Percentiles rank a stretch among this genome's conserved stretches.
These are phyloP conservation scores for Phenganax subtilis DNA, from an alignment of 92 coral and sea anemone genomes.

Conservation along the genomic window DNA sequence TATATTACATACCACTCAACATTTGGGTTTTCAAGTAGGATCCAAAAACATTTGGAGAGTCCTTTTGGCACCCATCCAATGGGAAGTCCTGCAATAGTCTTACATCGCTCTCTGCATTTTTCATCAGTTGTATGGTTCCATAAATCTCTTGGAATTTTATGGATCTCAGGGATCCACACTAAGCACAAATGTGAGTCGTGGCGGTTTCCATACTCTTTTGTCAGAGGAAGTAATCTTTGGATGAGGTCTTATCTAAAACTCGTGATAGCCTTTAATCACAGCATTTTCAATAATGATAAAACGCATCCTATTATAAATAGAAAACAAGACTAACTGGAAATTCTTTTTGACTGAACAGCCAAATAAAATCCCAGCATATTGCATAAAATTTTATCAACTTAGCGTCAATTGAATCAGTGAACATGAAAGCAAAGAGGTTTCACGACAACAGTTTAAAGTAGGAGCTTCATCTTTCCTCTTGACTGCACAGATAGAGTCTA, in stretches of 20 bases:
- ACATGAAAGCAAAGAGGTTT: no score
- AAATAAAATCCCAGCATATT: no score
- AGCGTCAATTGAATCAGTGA: no score
- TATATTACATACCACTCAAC: not conserved
- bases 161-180: slow-evolving; percentile 46
- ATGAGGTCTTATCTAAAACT: not conserved
- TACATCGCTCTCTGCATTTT: slow-evolving; percentile 39
- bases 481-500: no score
- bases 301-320: not conserved
- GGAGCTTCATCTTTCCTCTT: no score
- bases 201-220: slow-evolving; percentile 45
- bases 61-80: slow-evolving; percentile 51
- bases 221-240: slow-evolving; percentile 1
- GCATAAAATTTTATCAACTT: no score
- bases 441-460: no score
- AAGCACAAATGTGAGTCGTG: slow-evolving; percentile 39
- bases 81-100: slow-evolving; percentile 50
- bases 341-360: not conserved
- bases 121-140: slow-evolving; percentile 42
- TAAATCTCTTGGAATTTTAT: slow-evolving; percentile 28
- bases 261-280: not conserved
- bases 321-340: not conserved
- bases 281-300: not conserved
- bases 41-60: slow-evolving; percentile 40
- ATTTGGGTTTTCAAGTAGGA: not conserved